Evolutionary conservation across 2,113 vertebrate genomes (phyloP).

Genomic region (Poecile atricapillus): DNA sequence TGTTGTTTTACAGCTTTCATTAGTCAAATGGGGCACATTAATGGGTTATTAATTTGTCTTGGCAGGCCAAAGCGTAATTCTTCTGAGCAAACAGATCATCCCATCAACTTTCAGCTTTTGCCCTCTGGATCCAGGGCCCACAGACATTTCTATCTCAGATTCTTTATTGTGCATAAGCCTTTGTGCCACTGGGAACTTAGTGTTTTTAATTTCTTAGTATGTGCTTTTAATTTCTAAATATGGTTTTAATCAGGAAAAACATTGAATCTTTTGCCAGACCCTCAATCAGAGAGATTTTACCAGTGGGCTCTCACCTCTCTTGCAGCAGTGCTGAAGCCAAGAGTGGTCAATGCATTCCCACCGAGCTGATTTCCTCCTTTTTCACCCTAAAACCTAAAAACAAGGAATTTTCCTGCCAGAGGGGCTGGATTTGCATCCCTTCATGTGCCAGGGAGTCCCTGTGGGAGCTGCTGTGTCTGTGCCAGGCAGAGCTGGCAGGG

Average conservation of each 20-base stretch:
- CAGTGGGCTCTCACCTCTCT: fast-evolving
- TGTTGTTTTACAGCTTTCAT: background rate
- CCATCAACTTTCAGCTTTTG: background rate
- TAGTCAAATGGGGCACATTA: background rate
- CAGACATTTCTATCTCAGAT: background rate
- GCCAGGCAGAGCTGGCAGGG: background rate
- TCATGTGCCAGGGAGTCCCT: background rate
- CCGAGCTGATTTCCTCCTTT: background rate
- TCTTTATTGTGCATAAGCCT: background rate
- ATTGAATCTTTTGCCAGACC: background rate
- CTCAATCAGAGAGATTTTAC: background rate
- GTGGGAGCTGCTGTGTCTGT: background rate
- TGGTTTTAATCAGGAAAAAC: background rate
- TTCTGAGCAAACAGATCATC: background rate
- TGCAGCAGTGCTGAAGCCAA: background rate
- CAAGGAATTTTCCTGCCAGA: fast-evolving
- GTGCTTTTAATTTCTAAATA: background rate
- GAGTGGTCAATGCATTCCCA: background rate
- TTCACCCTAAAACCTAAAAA: background rate
- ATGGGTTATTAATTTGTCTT: background rate
- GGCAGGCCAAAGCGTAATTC: background rate
- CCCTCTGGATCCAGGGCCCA: background rate
- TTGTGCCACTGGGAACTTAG: background rate
- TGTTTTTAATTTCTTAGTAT: background rate
- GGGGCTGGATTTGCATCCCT: background rate